Evolutionary conservation across 2,113 vertebrate genomes (phyloP).

Genomic region (Limanda limanda): DNA sequence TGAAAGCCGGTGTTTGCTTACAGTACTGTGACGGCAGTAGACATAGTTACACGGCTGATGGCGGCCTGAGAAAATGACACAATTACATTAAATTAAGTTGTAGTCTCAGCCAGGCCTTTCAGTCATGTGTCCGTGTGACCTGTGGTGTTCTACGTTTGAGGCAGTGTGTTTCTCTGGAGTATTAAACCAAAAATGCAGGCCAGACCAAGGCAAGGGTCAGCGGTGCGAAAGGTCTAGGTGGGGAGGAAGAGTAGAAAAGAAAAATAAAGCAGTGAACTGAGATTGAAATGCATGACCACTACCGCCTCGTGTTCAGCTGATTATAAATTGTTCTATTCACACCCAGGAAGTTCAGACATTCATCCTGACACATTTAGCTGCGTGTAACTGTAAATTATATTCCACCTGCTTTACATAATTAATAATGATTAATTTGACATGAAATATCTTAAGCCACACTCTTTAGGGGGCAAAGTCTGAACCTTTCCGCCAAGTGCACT

Average conservation of each 20-base stretch:
- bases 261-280: slow-evolving; percentile 6
- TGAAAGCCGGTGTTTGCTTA: slow-evolving; percentile 27
- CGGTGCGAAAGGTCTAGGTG: slow-evolving; percentile 6
- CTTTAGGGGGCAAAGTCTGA: slow-evolving; percentile 23
- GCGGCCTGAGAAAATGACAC: neutral
- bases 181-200: slow-evolving; percentile 47
- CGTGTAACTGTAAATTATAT: too few relatives aligned
- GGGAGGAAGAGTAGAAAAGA: neutral
- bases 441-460: slow-evolving; percentile 21
- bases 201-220: slow-evolving; percentile 37
- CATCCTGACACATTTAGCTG: neutral
- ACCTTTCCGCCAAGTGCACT: slow-evolving; percentile 26
- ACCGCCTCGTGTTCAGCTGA: slow-evolving; percentile 1
- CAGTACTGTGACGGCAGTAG: slow-evolving; percentile 2
- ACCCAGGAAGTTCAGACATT: neutral
- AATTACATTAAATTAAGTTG: neutral
- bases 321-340: slow-evolving; percentile 10
- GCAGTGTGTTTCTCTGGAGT: neutral
- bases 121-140: slow-evolving; percentile 8
- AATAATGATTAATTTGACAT: slow-evolving; percentile 14
- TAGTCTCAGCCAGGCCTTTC: neutral
- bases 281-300: slow-evolving; percentile 20
- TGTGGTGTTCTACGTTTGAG: slow-evolving; percentile 15
- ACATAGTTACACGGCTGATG: slow-evolving; percentile 8
- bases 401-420: too few relatives aligned